These are phyloP conservation scores for Chaunax sp. DNA, from an alignment of 2,797 vertebrate species.

Conservation along the genomic window DNA sequence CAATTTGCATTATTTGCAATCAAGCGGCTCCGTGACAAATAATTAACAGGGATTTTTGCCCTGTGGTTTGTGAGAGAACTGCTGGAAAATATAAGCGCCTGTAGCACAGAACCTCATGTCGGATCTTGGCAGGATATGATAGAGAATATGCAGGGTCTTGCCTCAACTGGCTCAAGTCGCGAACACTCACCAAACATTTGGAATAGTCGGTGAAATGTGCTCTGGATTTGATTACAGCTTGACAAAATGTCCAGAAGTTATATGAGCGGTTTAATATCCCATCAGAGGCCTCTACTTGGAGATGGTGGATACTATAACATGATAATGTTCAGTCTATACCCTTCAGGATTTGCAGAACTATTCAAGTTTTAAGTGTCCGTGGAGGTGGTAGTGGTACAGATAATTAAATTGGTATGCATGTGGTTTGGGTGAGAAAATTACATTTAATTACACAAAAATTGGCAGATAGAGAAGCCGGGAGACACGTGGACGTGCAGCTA, in stretches of 20 bases:
- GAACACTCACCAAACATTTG: slow-evolving; percentile 40
- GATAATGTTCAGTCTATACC: not conserved
- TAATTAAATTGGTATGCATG: slow-evolving; percentile 29
- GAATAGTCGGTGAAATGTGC: slow-evolving; percentile 32
- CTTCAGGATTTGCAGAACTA: slow-evolving; percentile 13
- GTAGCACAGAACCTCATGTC: slow-evolving; percentile 35
- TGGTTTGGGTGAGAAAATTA: slow-evolving; percentile 56
- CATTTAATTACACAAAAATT: slow-evolving; percentile 59
- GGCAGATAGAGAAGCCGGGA: slow-evolving; percentile 24
- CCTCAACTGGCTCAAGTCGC: slow-evolving; percentile 32
- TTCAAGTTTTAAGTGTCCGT: not conserved
- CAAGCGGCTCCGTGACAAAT: slow-evolving; percentile 28
- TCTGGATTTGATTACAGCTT: slow-evolving; percentile 48
- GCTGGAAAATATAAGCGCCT: slow-evolving; percentile 53
- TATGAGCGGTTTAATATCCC: slow-evolving; percentile 23
- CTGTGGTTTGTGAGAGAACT: slow-evolving; percentile 30
- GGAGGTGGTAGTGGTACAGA: slow-evolving; percentile 17
- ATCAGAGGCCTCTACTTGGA: slow-evolving; percentile 7
- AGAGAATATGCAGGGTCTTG: slow-evolving; percentile 33
- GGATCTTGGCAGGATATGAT: slow-evolving; percentile 57
- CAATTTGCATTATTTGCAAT: not conserved
- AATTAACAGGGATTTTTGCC: slow-evolving; percentile 14
- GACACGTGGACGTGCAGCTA: not conserved
- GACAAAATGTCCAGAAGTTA: slow-evolving; percentile 33
- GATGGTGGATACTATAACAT: slow-evolving; percentile 9